Evolutionary conservation across 2,888 invertebrate genomes (phyloP).

Genomic region (Apeira syringaria): DNA sequence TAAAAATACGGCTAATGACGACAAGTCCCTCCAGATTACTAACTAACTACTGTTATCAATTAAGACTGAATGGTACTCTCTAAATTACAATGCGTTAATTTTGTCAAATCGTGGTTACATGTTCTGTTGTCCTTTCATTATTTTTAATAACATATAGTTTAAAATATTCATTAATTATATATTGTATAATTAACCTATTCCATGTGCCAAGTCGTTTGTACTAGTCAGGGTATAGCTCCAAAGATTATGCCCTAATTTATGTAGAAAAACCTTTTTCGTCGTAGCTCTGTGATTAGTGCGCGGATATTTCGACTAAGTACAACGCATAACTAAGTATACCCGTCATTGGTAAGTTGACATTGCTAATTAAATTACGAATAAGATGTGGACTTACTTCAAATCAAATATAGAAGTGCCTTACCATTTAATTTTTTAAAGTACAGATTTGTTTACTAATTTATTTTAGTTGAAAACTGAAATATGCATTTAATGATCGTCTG

Average conservation of each 20-base stretch:
- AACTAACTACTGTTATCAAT: constrained; percentile 73
- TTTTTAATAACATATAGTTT: constrained; percentile 40
- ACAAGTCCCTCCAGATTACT: constrained; percentile 76
- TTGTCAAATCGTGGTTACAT: constrained; percentile 28
- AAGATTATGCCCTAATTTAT: constrained; percentile 47
- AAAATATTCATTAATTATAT: constrained; percentile 49
- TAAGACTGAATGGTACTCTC: constrained; percentile 76
- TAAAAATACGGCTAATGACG: constrained; percentile 65
- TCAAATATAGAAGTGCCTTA: constrained; percentile 82
- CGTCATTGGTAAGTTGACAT: constrained; percentile 52
- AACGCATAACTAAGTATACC: constrained; percentile 12
- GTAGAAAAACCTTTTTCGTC: constrained; percentile 44
- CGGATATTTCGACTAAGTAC: constrained; percentile 45
- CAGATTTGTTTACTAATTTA: constrained; percentile 55
- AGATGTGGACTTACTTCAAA: constrained; percentile 58
- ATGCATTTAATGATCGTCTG: constrained; percentile 72
- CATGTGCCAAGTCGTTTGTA: constrained; percentile 66
- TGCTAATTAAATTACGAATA: constrained; percentile 50
- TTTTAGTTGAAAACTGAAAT: constrained; percentile 63
- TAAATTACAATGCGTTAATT: constrained; percentile 42
- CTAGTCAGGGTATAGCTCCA: constrained; percentile 75
- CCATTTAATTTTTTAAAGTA: constrained; percentile 71
- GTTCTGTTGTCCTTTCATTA: constrained; percentile 35
- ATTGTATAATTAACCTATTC: constrained; percentile 69
- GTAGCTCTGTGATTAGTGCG: constrained; percentile 44